Evolutionary conservation across 2,113 vertebrate species (phyloP), one percentile per base, ranked within the genome.

Genomic region (Oxyura jamaicensis): DNA sequence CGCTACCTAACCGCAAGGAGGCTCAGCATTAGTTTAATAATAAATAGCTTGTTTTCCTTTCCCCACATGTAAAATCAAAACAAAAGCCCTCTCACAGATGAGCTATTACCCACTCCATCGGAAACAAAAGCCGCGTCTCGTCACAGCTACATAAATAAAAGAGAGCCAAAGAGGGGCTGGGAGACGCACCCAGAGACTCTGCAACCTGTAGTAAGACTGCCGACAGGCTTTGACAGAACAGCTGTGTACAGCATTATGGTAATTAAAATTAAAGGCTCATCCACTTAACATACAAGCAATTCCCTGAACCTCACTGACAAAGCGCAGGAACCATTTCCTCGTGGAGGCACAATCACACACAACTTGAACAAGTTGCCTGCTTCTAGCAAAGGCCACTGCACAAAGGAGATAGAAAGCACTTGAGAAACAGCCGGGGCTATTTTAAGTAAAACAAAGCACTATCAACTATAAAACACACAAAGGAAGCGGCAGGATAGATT

Each of bases 401-500:
- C 25, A 67, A 69, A 72, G 46, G 88, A 94, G 93, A 80, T 1
- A 55, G 36, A 23, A 8, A 92, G 69, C 11, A 39, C 66, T 93
- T 78, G 67, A 95, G 85, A 75, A 90, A 41, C 78, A 80, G 91
- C 53, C 71, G 63, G 66, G 90, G 92, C 83, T 94, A 86, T 77
- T 74, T 50, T 89, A 85, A 95, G 86, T 97, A 96, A 96, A 98
- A 95, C 91, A 95, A 96, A 66, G 81, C 95, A 62, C 95, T 96
- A 95, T 72, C 85, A 88, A 92, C 93, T 94, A 97, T 35, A 95
- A 96, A 89, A 96, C 93, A 97, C 98, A 98, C 98, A 98, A 97
- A 98, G 97, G 97, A 98, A 98, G 97, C 97, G 97, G 96, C 86
- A 77, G 92, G 96, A 96, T 97, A 96, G 97, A 98, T 98, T 98